Evolutionary conservation across 53 echinoderm and acorn worm genomes (phyloP).

Genomic region (Antedon mediterranea): DNA sequence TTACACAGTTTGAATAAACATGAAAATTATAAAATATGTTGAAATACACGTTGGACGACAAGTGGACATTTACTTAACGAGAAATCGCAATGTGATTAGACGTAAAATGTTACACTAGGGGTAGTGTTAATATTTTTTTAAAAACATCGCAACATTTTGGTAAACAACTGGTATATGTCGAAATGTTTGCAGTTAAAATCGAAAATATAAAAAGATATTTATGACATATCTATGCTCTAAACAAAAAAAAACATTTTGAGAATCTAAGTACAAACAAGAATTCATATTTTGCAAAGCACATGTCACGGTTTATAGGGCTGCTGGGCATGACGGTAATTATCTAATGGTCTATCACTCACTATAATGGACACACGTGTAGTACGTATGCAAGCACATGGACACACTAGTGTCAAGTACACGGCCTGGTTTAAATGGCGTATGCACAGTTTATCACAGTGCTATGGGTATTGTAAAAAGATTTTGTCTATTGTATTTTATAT

Average conservation of each 20-base stretch:
- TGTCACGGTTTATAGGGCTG: background rate
- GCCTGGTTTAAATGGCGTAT: background rate
- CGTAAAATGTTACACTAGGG: too few relatives aligned
- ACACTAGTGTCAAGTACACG: background rate
- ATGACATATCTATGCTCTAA: too few relatives aligned
- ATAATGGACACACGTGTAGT: background rate
- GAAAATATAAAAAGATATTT: too few relatives aligned
- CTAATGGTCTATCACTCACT: background rate
- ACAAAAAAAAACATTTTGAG: background rate
- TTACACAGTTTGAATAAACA: too few relatives aligned
- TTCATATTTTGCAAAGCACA: background rate
- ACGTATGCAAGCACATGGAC: background rate
- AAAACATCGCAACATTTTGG: background rate
- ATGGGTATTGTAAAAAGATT: background rate
- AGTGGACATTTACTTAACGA: too few relatives aligned
- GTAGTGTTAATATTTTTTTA: background rate
- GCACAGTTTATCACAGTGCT: background rate
- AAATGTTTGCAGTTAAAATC: too few relatives aligned
- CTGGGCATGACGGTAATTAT: background rate
- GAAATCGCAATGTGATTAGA: too few relatives aligned
- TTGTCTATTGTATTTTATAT: background rate
- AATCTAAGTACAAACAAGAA: background rate
- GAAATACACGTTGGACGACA: too few relatives aligned
- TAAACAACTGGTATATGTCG: too few relatives aligned
- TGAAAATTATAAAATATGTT: too few relatives aligned